Base-by-base conservation (phyloP, 2,113 vertebrate genomes). In the Leucopsar rothschildi region DNA sequence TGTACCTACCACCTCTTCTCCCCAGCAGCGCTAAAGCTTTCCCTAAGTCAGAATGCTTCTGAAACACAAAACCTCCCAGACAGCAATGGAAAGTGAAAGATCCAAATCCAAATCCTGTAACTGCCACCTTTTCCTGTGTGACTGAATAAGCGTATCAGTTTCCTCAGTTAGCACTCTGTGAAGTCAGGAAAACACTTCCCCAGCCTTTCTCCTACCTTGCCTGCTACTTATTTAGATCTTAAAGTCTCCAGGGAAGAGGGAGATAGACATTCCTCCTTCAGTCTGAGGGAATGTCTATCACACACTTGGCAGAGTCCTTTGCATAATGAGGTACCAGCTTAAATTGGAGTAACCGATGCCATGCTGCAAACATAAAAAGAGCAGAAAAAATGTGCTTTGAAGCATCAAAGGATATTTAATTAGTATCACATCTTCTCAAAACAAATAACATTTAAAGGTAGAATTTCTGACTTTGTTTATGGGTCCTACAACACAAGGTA, bases 391-490 rank as follows among this genome's bases (percentile, higher is more conserved):
- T 1, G n/a, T 70, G 64, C 86, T 88, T 69, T 88, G 86, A 97
- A 93, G 61, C 71, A 95, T 95, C 92, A 96, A 96, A 96, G 91
- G 91, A 35, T 79, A 88, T 75, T 94, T 96, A 94, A 96, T 96
- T 93, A 96, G 90, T 44, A 94, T 86, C 76, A 75, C 44, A 44
- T 61, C 88, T 86, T 92, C 88, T 94, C 69, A 81, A 97, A 96
- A 88, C 4, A 94, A 88, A 93, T 60, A 88, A 22, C 61, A 61
- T 82, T 71, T 82, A 88, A 84, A 92, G 92, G 63, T 82, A 88
- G 94, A 86, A 88, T 95, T 96, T 91, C 92, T 94, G 78, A 82
- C 81, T 87, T 81, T 92, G 78, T 93, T 92, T 93, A 88, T 72
- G 27, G 53, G 78, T 86, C 68, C 72, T 61, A 75, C 22, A 84